Percentiles rank a stretch among this genome's conserved stretches.
Evolutionary conservation across 2,888 invertebrate genomes (phyloP).

Genomic region (Vandiemenella viatica): DNA sequence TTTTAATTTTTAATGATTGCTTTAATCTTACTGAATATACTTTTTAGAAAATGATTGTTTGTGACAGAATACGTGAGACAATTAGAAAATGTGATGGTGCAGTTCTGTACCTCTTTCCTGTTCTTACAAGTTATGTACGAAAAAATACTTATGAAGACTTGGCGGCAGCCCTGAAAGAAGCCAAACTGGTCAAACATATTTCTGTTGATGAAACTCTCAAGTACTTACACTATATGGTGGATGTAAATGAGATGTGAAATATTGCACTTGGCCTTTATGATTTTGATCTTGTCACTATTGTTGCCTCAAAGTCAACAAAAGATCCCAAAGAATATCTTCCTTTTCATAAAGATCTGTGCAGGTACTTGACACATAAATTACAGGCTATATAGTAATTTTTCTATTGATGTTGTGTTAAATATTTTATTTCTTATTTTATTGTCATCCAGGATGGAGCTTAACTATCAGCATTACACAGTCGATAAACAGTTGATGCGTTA

Average conservation of each 20-base stretch:
- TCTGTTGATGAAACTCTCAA: constrained; percentile 48
- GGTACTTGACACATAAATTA: constrained; percentile 19
- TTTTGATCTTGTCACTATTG: constrained; percentile 66
- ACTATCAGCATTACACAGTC: constrained; percentile 59
- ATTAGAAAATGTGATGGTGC: constrained; percentile 35
- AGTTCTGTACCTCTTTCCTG: constrained; percentile 44
- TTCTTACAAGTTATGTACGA: constrained; percentile 59
- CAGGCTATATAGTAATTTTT: too few species aligned
- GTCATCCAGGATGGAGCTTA: constrained; percentile 37
- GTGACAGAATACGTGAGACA: constrained; percentile 35
- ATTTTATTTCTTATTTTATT: background rate
- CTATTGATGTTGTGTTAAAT: background rate
- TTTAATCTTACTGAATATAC: too few species aligned
- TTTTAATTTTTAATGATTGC: too few species aligned
- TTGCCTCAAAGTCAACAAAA: constrained; percentile 75
- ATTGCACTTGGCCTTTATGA: constrained; percentile 79
- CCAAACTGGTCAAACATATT: constrained; percentile 42
- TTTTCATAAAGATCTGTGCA: constrained; percentile 59
- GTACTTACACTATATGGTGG: constrained; percentile 53
- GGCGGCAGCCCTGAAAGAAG: constrained; percentile 47
- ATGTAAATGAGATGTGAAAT: constrained; percentile 66
- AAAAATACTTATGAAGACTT: constrained; percentile 29
- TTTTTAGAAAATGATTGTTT: constrained; percentile 31
- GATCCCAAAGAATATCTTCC: constrained; percentile 89
- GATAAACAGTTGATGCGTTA: constrained; percentile 65